Percentiles rank a stretch among this genome's conserved stretches.
These are phyloP conservation scores for Xyrichtys novacula DNA, from an alignment of 2,797 vertebrate genomes.

Conservation along the genomic window DNA sequence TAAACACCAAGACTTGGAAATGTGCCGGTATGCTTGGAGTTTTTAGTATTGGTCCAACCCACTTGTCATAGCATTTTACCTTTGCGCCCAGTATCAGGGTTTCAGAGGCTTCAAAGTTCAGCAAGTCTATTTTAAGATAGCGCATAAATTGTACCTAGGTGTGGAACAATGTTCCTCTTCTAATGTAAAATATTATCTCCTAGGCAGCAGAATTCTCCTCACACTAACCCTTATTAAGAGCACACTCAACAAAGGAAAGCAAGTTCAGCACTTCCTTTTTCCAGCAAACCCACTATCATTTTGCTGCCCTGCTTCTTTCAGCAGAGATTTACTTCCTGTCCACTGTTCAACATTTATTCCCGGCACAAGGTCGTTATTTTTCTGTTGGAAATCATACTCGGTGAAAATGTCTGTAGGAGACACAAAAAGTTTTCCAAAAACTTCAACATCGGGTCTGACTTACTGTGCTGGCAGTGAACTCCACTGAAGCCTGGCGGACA, in stretches of 20 bases:
- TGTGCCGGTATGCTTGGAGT: not conserved
- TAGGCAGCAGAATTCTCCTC: constrained; percentile 58
- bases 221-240: constrained; percentile 73
- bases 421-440: not conserved
- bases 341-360: constrained; percentile 47
- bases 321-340: constrained; percentile 55
- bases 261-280: constrained; percentile 68
- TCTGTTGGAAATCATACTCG: constrained; percentile 20
- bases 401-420: not conserved
- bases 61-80: constrained; percentile 5
- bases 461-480: constrained; percentile 99
- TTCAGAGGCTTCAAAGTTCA: constrained; percentile 15
- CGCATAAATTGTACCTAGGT: constrained; percentile 30
- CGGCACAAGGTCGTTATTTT: constrained; percentile 57
- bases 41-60: not conserved
- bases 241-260: constrained; percentile 68
- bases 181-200: constrained; percentile 39
- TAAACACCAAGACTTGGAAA: not conserved
- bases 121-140: constrained; percentile 24
- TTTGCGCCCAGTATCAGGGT: constrained; percentile 2
- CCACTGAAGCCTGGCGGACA: constrained; percentile 95
- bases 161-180: constrained; percentile 45
- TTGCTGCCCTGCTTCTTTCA: constrained; percentile 65
- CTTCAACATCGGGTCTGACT: constrained; percentile 73
- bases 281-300: constrained; percentile 54